These are phyloP conservation scores for Alces alces DNA, from an alignment of 2,113 vertebrate species.

Conservation along the genomic window DNA sequence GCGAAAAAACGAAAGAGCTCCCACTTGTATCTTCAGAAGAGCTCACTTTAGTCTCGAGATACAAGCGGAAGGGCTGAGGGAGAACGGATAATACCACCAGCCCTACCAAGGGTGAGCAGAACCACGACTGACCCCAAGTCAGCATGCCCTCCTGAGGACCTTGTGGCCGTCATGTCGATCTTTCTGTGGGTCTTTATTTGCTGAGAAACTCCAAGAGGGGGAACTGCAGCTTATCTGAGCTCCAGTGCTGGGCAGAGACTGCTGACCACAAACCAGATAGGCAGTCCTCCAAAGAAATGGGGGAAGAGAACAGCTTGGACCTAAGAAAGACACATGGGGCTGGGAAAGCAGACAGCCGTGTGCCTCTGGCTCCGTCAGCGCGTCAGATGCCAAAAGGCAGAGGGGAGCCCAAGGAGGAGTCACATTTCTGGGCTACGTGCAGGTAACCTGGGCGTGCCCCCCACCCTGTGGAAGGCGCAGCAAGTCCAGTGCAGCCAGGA, in stretches of 20 bases:
- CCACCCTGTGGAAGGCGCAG: not conserved
- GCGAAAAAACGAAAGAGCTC: not conserved
- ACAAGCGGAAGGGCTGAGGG: not conserved
- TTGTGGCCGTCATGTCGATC: fast-evolving
- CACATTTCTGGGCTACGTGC: not conserved
- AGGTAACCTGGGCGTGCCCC: too few species aligned
- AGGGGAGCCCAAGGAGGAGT: not conserved
- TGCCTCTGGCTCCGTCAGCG: not conserved
- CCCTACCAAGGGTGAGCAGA: not conserved
- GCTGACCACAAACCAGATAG: not conserved
- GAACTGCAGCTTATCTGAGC: not conserved
- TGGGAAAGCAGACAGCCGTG: fast-evolving
- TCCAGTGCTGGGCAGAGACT: not conserved
- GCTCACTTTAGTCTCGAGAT: not conserved
- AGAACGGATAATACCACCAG: not conserved
- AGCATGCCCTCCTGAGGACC: not conserved
- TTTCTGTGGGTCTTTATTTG: not conserved
- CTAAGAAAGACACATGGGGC: not conserved
- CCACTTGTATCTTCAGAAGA: not conserved
- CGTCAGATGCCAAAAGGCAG: not conserved
- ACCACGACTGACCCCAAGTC: not conserved
- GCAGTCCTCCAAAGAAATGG: not conserved
- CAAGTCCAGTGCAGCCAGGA: not conserved
- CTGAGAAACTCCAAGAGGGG: not conserved
- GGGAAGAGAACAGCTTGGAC: not conserved